A percentile compares a stretch with the other conserved stretches of the same genome.
phyloP scores from a whole-genome alignment of 2,888 invertebrate genomes.

The Dermolepida albohirtum region DNA sequence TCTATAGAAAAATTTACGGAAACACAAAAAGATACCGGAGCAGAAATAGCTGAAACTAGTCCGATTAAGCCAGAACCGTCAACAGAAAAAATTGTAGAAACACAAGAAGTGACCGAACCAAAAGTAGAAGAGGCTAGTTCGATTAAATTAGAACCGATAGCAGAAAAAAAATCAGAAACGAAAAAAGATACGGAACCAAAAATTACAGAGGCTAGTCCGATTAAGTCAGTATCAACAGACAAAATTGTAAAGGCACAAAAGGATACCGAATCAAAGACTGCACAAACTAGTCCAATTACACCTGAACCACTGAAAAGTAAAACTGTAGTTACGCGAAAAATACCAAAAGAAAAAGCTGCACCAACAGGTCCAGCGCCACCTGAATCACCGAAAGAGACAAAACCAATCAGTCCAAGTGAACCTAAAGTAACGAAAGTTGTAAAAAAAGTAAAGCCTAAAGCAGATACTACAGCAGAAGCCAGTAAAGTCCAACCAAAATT shows the following conservation, averaged over 20 bases:
- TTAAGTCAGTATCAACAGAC: constrained; percentile 36
- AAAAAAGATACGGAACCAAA: constrained; percentile 22
- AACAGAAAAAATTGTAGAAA: no score
- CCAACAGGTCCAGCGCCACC: constrained; percentile 9
- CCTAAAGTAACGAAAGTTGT: constrained; percentile 18
- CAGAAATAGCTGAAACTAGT: no score
- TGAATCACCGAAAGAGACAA: constrained; percentile 28
- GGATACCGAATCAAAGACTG: constrained; percentile 57
- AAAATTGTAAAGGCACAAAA: constrained; percentile 18
- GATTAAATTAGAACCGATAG: no score
- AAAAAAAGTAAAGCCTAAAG: constrained; percentile 18
- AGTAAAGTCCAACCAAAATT: background rate
- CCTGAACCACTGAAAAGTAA: constrained; percentile 46
- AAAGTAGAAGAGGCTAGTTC: no score
- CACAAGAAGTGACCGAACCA: no score
- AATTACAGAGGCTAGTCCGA: constrained; percentile 47
- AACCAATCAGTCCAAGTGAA: constrained; percentile 6
- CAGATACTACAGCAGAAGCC: constrained; percentile 11
- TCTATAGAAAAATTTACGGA: no score
- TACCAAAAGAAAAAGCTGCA: constrained; percentile 8
- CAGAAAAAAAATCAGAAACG: background rate
- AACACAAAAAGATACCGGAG: no score
- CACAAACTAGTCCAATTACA: constrained; percentile 54
- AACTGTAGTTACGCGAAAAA: constrained; percentile 42
- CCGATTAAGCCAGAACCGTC: no score